phyloP scores from a whole-genome alignment of 2,797 vertebrate species.

The Chromobotia macracanthus region DNA sequence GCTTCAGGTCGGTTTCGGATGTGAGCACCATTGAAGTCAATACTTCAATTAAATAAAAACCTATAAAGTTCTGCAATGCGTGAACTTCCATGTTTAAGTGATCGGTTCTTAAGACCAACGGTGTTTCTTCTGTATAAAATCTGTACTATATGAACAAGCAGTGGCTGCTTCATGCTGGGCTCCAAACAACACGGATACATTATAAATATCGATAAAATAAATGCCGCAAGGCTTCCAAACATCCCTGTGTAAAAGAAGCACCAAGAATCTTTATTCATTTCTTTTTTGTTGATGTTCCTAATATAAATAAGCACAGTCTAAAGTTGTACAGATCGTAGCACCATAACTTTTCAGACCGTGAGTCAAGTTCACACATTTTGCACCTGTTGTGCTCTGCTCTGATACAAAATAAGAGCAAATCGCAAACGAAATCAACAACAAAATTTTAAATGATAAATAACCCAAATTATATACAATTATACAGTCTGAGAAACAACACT shows the following conservation, averaged over 20 bases:
- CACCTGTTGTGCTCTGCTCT: constrained; percentile 72
- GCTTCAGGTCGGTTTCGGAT: constrained; percentile 2
- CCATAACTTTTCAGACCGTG: constrained; percentile 73
- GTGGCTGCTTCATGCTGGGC: constrained; percentile 67
- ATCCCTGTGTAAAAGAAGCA: constrained; percentile 79
- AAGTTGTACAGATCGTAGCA: constrained; percentile 76
- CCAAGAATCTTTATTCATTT: constrained; percentile 64
- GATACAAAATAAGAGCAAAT: constrained; percentile 59
- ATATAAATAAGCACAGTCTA: constrained; percentile 78
- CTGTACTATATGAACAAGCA: constrained; percentile 60
- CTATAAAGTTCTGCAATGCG: constrained; percentile 19
- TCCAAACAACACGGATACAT: constrained; percentile 62
- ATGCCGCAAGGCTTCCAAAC: constrained; percentile 66
- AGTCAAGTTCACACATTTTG: constrained; percentile 75
- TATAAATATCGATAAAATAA: constrained; percentile 72
- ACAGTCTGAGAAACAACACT: constrained; percentile 76
- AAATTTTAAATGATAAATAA: constrained; percentile 79
- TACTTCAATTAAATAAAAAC: not conserved
- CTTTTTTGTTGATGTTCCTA: constrained; percentile 68
- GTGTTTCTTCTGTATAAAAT: constrained; percentile 34
- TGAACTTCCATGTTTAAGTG: constrained; percentile 7
- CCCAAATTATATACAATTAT: constrained; percentile 83
- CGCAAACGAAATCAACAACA: constrained; percentile 54
- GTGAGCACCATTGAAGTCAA: constrained; percentile 29
- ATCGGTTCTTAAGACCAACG: constrained; percentile 42